phyloP scores from a whole-genome alignment of 2,113 vertebrate genomes.

The Strix aluco region DNA sequence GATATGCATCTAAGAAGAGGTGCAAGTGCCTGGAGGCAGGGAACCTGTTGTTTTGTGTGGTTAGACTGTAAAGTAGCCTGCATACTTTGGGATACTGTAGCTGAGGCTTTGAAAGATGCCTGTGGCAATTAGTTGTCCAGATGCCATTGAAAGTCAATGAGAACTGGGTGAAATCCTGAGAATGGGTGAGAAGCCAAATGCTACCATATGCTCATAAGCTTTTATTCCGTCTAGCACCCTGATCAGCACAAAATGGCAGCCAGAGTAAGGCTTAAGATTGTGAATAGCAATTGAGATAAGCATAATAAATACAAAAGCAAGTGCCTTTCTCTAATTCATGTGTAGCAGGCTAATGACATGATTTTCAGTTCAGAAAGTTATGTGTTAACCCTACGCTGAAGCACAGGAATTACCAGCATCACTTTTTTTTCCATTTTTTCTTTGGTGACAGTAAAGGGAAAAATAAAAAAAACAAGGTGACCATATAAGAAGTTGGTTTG shows the following conservation, averaged over 20 bases:
- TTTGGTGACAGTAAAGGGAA: neutral
- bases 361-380: neutral
- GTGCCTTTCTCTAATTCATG: neutral
- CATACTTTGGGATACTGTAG: neutral
- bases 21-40: neutral
- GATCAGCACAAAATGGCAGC: constrained; percentile 24
- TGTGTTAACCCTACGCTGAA: neutral
- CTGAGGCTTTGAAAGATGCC: neutral
- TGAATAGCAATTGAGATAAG: constrained; percentile 2
- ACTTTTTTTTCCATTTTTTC: neutral
- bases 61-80: neutral
- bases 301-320: neutral
- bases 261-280: neutral
- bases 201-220: constrained; percentile 29
- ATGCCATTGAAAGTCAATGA: constrained; percentile 37
- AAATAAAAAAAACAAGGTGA: neutral
- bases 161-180: constrained; percentile 27
- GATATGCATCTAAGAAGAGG: neutral
- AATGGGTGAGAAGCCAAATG: constrained; percentile 37
- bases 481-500: neutral
- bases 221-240: neutral
- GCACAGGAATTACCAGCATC: neutral
- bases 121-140: constrained; percentile 23
- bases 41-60: neutral
- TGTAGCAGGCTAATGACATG: neutral